Conservation (phyloP, 2,888 invertebrate species). For the Adelognathus sp. region DNA sequence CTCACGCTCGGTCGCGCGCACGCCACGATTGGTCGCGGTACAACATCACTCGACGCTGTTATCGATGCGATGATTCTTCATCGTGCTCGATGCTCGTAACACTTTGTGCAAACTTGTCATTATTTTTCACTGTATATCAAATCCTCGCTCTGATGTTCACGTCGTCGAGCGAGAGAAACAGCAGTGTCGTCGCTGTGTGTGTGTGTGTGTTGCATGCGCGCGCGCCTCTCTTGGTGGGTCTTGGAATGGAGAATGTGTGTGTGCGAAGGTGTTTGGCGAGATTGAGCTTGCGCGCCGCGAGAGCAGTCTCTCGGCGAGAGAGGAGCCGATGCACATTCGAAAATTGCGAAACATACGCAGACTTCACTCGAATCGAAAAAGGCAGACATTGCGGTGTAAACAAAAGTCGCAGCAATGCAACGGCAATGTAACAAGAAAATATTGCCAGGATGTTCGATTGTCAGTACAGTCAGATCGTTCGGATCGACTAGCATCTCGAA, state of each 20-base stretch:
- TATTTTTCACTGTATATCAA: not conserved
- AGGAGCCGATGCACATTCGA: slow-evolving; percentile 26
- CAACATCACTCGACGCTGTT: not conserved
- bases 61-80: not conserved
- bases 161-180: not conserved
- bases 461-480: too few relatives aligned
- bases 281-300: slow-evolving; percentile 53
- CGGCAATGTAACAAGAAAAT: too few relatives aligned
- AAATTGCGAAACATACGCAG: slow-evolving; percentile 34
- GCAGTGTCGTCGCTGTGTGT: not conserved
- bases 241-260: not conserved
- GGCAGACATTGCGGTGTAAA: not conserved
- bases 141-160: not conserved
- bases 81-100: not conserved
- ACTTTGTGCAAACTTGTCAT: not conserved
- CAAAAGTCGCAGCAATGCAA: too few relatives aligned
- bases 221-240: too few relatives aligned
- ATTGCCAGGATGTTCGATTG: too few relatives aligned
- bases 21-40: not conserved
- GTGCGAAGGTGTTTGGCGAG: not conserved
- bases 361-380: not conserved
- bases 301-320: too few relatives aligned
- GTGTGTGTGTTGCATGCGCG: not conserved
- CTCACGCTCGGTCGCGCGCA: too few relatives aligned
- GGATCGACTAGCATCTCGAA: too few relatives aligned